Percentiles rank a stretch among this genome's conserved stretches.
Evolutionary conservation across 1,140 invertebrate genomes (phyloP).

Genomic region (Acyrthosiphon pisum): DNA sequence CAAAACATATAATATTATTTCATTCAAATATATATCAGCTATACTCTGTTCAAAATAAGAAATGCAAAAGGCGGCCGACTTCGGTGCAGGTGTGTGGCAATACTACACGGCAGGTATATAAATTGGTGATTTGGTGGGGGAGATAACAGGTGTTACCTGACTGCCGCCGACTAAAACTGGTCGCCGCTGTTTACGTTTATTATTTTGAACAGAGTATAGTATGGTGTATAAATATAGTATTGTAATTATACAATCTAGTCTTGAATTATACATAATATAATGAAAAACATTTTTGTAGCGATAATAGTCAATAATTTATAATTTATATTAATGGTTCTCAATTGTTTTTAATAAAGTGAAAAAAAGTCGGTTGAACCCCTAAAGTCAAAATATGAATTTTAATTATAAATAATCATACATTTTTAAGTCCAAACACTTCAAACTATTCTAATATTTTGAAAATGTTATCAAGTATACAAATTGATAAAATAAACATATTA

Average conservation of each 20-base stretch:
- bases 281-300: background rate
- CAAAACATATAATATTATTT: background rate
- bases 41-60: no score
- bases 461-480: no score
- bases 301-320: background rate
- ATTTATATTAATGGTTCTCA: background rate
- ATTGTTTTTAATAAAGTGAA: background rate
- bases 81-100: no score
- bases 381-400: background rate
- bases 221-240: background rate
- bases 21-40: background rate
- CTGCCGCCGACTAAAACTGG: no score
- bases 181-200: no score
- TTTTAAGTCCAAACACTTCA: background rate
- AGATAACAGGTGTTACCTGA: no score
- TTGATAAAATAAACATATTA: no score
- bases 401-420: background rate
- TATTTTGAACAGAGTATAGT: no score
- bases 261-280: background rate
- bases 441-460: background rate
- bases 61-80: no score
- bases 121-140: no score
- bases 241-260: background rate
- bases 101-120: no score
- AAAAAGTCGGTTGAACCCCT: background rate